phyloP scores from a whole-genome alignment of 2,888 invertebrate species.

The Lordiphosa andalusiaca region DNA sequence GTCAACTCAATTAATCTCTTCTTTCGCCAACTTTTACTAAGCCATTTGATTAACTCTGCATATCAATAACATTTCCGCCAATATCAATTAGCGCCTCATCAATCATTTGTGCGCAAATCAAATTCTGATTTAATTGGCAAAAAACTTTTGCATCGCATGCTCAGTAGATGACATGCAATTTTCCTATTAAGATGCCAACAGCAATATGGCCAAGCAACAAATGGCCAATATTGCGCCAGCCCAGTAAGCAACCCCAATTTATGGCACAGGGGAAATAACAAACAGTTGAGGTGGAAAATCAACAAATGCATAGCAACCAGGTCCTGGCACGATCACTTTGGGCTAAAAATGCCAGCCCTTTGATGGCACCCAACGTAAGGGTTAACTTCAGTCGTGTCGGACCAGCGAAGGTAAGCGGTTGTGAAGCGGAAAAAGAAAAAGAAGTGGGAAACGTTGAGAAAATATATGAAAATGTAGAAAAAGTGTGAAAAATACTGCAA shows the following conservation, averaged over 20 bases:
- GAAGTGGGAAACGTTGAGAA: slow-evolving; percentile 11
- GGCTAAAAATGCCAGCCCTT: slow-evolving; percentile 13
- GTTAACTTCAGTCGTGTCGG: slow-evolving; percentile 45
- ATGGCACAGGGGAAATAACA: slow-evolving; percentile 56
- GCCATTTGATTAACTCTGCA: slow-evolving; percentile 1
- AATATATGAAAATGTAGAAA: slow-evolving; percentile 4
- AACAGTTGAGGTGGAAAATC: slow-evolving; percentile 40
- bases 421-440: slow-evolving; percentile 23
- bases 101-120: slow-evolving; percentile 21
- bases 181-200: slow-evolving; percentile 23
- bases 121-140: slow-evolving; percentile 19
- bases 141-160: slow-evolving; percentile 14
- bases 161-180: slow-evolving; percentile 31
- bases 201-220: slow-evolving; percentile 46
- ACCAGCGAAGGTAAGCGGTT: slow-evolving; percentile 62
- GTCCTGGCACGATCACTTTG: slow-evolving; percentile 57
- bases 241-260: slow-evolving; percentile 42
- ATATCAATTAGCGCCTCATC: slow-evolving; percentile 42
- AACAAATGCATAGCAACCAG: slow-evolving; percentile 67
- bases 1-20: background rate
- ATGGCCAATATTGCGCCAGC: slow-evolving; percentile 47
- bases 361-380: slow-evolving; percentile 18
- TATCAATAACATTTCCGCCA: background rate
- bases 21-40: background rate
- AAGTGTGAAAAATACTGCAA: background rate